Base-by-base conservation (phyloP, 2,797 vertebrate species). In the Melanotaenia maccullochi region DNA sequence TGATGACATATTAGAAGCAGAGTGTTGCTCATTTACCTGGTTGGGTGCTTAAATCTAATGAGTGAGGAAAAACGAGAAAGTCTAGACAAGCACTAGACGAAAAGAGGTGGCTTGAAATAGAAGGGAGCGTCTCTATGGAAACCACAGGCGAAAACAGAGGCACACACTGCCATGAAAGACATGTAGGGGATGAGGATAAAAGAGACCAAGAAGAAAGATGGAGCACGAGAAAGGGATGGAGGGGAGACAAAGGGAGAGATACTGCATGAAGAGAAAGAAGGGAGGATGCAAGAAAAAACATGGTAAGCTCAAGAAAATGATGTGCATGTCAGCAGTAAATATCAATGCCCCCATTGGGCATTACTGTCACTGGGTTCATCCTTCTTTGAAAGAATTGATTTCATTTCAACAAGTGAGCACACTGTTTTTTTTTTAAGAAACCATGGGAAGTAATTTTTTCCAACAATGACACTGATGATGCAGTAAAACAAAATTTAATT, bases 71-170 rank as follows among this genome's bases (percentile, higher is more conserved):
- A 36, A 60, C 60, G 66, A 55, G 60, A 57, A 66, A 85, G 89
- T 90, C 90, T 90, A 90, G 90, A 92, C 85, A 35, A 86, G 81
- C 79, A 65, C 65, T 76, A 82, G 82, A 89, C 87, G 76, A 87
- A 87, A 85, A 83, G 88, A 90, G 87, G 89, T 73, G 67, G 89
- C 90, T 88, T 7, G 81, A 92, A 93, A 92, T 92, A 92, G 91
- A 92, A n/a, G 70, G 87, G 83, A 92, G 90, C 81, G 91, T 93
- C 89, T 89, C 92, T 87, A 93, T 93, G 92, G 92, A 91, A 92
- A 93, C 92, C 78, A 61, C 71, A 71, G 88, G 85, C 81, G 20
- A 88, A 89, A 90, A 90, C 89, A 85, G 87, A 84, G 84, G 82
- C 85, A 75, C 83, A 77, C 84, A 65, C 79, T 73, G 82, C 87